Evolutionary conservation across 2,888 invertebrate species (phyloP), one percentile per base, ranked within the genome.

Genomic region (Leucania comma): DNA sequence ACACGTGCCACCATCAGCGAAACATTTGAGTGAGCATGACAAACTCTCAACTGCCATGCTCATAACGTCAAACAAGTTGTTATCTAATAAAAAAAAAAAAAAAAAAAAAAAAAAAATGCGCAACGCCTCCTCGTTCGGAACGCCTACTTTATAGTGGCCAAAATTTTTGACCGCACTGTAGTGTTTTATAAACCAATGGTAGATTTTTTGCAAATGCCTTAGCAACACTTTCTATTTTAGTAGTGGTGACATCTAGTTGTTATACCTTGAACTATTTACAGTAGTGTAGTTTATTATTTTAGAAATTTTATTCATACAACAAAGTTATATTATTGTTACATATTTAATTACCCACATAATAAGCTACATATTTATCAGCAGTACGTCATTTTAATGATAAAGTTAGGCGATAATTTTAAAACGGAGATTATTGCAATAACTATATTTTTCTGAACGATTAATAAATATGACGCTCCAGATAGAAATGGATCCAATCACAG

Each of bases 401-500:
- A 5, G 17, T 29, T 60, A 1, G 8, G 8, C 6, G 6, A 6
- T 12, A 20, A 62, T 64, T 50, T 14, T 20, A 17, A 17, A 17
- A 66, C 35, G 12, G 29, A 58, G 14, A 29, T 29, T 17, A 46
- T 46, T 12, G 14, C 9, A n/a, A 4, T 9, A 14, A 48, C 1
- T n/a, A 22, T 42, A 61, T 22, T 17, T 65, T 77, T 72, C 64
- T 3, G 62, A 77, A 81, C 79, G 78, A 46, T 51, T 76, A 50
- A 63, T 70, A 71, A 70, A 79, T 71, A 81, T 51, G 81, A 81
- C 78, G 81, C 79, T 76, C 58, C n/a, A 64, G 42, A 69, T 64
- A 38, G 20, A 58, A 68, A 65, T 57, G 81, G 79, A 59, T 74
- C 65, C 73, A 78, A 74, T 74, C 82, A 58, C 57, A 68, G 57